Evolutionary conservation across 2,113 vertebrate species (phyloP), one percentile per base, ranked within the genome.

Genomic region (Astatotilapia flaviijosephi): DNA sequence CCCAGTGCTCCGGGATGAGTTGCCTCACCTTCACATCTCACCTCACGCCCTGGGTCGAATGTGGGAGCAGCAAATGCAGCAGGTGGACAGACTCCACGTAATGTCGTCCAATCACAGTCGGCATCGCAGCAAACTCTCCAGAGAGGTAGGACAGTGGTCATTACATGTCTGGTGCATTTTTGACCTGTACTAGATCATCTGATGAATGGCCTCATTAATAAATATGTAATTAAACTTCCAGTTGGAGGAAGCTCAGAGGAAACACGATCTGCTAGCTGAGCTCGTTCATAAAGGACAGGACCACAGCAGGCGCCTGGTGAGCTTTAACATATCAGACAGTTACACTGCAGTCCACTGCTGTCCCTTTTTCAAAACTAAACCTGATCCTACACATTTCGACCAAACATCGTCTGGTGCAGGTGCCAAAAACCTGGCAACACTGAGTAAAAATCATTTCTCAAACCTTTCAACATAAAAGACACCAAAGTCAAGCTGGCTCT

Each of bases 11-110:
- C 90, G 98, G 89, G 97, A 98, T 37, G 97, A 98, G 82, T 95
- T 99, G 87, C 98, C 98, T 10, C 95, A 96, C 80, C 97, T 99
- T 54, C 97, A 95, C 79, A 92, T 99, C 88, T 98, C 98, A 45
- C 92, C 95, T 8, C 96, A 94, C 3, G 91, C 97, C 2, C 91
- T 99, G 86, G 94, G 94, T 23, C 96, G 91, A 87, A 98, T 99
- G 98, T 99, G 98, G 98, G 97, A 95, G 88, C 96, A 96, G 93
- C 98, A 99, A 96, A 95, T 97, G 37, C 95, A 96, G 58, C 98
- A 99, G 70, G 90, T 97, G 28, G 93, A 97, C 62, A 95, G 96
- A 45, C 96, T 99, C 23, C 95, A 96, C 19, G 88, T 94, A n/a
- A 9, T 65, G 56, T 84, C 94, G 1, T 83, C 90, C 51, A 90